These are phyloP conservation scores for Seira sanloemensis DNA, from an alignment of 2,888 invertebrate species.

Conservation along the genomic window DNA sequence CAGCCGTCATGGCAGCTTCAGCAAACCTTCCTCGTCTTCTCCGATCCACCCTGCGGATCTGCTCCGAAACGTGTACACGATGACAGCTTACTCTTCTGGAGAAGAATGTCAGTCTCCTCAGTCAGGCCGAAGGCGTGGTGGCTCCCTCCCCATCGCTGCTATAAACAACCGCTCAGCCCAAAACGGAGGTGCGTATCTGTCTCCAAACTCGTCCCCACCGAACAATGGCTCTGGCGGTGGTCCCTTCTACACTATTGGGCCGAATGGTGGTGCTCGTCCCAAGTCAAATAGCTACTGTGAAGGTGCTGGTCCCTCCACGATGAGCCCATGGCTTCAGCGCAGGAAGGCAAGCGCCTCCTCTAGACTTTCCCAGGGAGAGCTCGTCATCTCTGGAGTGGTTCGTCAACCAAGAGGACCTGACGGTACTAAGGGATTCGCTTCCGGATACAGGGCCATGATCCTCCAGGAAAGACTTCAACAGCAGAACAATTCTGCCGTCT, in stretches of 20 bases:
- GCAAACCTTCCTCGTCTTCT: constrained; percentile 42
- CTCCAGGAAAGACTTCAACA: constrained; percentile 65
- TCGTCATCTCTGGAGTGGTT: constrained; percentile 63
- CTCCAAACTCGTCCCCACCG: constrained; percentile 69
- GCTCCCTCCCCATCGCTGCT: constrained; percentile 68
- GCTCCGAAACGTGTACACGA: constrained; percentile 51
- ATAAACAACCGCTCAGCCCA: constrained; percentile 42
- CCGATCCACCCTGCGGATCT: constrained; percentile 60
- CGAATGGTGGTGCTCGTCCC: constrained; percentile 60
- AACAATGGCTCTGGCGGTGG: constrained; percentile 14
- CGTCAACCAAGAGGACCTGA: constrained; percentile 72
- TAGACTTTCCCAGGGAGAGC: constrained; percentile 67
- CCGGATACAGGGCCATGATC: constrained; percentile 67
- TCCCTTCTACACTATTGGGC: constrained; percentile 48
- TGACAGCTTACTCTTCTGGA: constrained; percentile 36
- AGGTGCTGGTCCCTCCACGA: constrained; percentile 65
- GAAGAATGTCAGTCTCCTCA: constrained; percentile 51
- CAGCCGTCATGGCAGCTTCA: constrained; percentile 68
- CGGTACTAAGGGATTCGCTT: constrained; percentile 70
- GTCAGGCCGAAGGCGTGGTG: constrained; percentile 68
- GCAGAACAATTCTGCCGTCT: constrained; percentile 61
- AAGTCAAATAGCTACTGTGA: constrained; percentile 73
- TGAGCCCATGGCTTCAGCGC: constrained; percentile 73
- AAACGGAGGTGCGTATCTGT: constrained; percentile 51
- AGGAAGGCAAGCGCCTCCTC: constrained; percentile 68